Conservation (phyloP, 2,113 vertebrate genomes). For the Sialia sialis region DNA sequence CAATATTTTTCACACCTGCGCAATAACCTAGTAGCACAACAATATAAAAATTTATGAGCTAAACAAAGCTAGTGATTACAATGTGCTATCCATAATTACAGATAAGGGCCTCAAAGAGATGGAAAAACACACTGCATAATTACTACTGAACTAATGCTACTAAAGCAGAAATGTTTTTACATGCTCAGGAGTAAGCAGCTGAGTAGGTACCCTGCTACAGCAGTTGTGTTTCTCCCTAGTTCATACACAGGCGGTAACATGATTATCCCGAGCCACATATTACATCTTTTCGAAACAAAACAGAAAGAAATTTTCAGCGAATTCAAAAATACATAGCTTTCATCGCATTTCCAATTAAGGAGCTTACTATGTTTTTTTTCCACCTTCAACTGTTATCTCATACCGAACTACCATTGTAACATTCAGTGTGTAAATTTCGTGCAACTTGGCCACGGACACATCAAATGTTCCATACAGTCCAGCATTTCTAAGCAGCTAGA, state of each 20-base stretch:
- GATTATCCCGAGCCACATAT: accelerated
- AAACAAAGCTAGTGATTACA: neutral
- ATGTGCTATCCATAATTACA: accelerated
- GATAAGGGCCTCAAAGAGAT: neutral
- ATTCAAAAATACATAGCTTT: accelerated
- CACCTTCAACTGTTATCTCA: neutral
- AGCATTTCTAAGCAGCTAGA: accelerated
- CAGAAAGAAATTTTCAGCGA: neutral
- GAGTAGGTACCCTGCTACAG: neutral
- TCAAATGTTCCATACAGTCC: too few species aligned
- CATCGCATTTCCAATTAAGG: neutral
- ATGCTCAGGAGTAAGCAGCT: neutral
- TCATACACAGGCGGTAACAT: accelerated
- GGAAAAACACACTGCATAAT: neutral
- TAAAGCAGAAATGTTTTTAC: neutral
- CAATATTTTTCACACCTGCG: neutral
- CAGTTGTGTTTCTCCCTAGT: neutral
- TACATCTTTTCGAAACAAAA: neutral
- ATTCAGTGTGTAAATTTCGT: neutral
- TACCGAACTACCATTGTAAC: neutral
- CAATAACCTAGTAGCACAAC: neutral
- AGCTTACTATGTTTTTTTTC: accelerated
- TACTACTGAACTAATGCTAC: neutral
- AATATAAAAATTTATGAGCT: neutral
- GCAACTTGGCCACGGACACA: accelerated